These are phyloP conservation scores for Parnassius mnemosyne DNA, from an alignment of 2,888 invertebrate species.

Conservation along the genomic window DNA sequence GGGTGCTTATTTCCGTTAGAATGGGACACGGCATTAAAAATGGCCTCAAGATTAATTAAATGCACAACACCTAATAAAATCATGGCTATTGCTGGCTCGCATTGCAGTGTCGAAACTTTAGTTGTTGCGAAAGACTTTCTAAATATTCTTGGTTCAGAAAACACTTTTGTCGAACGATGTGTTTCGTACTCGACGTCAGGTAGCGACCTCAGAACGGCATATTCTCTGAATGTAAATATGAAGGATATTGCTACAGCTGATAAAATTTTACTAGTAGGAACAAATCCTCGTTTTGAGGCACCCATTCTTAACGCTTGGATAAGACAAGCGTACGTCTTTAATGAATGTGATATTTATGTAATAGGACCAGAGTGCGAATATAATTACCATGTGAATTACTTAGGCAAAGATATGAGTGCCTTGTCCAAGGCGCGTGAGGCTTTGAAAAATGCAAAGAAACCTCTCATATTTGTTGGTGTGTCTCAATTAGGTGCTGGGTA, in stretches of 20 bases:
- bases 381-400: slow-evolving; percentile 83
- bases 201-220: slow-evolving; percentile 58
- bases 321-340: slow-evolving; percentile 93
- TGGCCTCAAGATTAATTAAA: slow-evolving; percentile 82
- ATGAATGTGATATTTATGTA: slow-evolving; percentile 91
- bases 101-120: slow-evolving; percentile 64
- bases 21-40: slow-evolving; percentile 95
- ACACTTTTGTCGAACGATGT: slow-evolving; percentile 56
- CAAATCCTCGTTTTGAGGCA: slow-evolving; percentile 98
- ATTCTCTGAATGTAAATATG: slow-evolving; percentile 79
- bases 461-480: slow-evolving; percentile 64
- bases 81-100: slow-evolving; percentile 62
- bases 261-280: slow-evolving; percentile 94
- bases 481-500: slow-evolving; percentile 43
- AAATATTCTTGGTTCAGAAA: slow-evolving; percentile 59
- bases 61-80: slow-evolving; percentile 79
- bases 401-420: slow-evolving; percentile 44
- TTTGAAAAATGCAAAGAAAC: slow-evolving; percentile 49
- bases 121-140: slow-evolving; percentile 66
- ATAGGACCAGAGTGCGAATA: slow-evolving; percentile 95
- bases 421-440: slow-evolving; percentile 34
- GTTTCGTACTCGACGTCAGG: slow-evolving; percentile 42
- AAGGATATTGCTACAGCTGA: slow-evolving; percentile 90
- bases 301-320: slow-evolving; percentile 97
- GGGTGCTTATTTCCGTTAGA: slow-evolving; percentile 89